These are phyloP conservation scores for Priocnemis perturbator DNA, from an alignment of 2,888 invertebrate genomes.

Conservation along the genomic window DNA sequence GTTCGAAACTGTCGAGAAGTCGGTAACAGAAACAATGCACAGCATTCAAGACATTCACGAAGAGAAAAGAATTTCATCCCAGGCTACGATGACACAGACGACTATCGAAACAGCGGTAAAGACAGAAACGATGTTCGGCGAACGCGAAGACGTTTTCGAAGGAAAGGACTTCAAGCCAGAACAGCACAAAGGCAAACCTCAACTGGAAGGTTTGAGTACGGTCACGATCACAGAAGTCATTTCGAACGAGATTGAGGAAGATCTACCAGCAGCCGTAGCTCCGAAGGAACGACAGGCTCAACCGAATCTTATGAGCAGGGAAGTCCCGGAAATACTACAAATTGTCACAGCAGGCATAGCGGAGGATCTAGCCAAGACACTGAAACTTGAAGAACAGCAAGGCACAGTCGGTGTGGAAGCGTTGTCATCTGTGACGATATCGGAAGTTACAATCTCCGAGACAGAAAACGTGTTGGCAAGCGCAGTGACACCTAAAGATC, in stretches of 20 bases:
- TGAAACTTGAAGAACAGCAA: constrained; percentile 58
- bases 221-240: constrained; percentile 56
- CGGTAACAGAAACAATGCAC: constrained; percentile 61
- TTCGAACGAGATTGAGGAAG: constrained; percentile 57
- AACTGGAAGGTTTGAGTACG: constrained; percentile 54
- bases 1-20: constrained; percentile 58
- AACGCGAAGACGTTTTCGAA: constrained; percentile 71
- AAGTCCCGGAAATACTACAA: constrained; percentile 73
- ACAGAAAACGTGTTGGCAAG: constrained; percentile 48
- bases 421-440: constrained; percentile 53
- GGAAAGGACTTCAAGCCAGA: constrained; percentile 50
- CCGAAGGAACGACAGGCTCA: constrained; percentile 60
- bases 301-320: constrained; percentile 64
- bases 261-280: constrained; percentile 39
- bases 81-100: constrained; percentile 59
- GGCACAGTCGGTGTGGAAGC: constrained; percentile 62
- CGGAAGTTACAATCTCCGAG: constrained; percentile 59
- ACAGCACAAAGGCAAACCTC: constrained; percentile 49
- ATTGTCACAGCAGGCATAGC: constrained; percentile 59
- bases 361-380: constrained; percentile 58
- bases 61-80: constrained; percentile 54
- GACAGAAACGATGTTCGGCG: constrained; percentile 68
- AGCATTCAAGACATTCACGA: constrained; percentile 57
- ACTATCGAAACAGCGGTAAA: constrained; percentile 57
- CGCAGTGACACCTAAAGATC: constrained; percentile 62